Evolutionary conservation across 2,888 invertebrate species (phyloP), one percentile per base, ranked within the genome.

Genomic region (Drosophila atroscutellata): DNA sequence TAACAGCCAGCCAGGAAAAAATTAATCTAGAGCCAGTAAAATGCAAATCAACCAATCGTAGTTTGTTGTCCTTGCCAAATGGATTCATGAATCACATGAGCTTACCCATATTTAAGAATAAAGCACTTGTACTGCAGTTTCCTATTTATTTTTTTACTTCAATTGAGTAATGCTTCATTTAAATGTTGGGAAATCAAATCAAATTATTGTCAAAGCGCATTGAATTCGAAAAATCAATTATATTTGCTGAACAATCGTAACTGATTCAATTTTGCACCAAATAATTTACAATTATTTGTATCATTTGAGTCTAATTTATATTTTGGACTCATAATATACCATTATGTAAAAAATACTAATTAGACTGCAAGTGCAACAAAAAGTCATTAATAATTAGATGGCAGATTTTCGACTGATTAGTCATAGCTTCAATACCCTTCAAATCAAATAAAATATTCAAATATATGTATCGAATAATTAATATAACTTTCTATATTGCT

Each of bases 251-350:
- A 42, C 24, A 64, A 60, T 39, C 60, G 66, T 69, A 64, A 54
- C 55, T 67, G 32, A 80, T 72, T 72, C 62, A 67, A 80, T 74
- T 78, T 71, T 8, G 2, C 15, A 73, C 60, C 60, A 74, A 81
- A 74, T 68, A 66, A 63, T 64, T 68, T 57, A 36, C 55, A 83
- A 76, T 71, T 72, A 69, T 77, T 65, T 77, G 66, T 60, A 69
- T 86, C 67, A 81, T 79, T 74, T 55, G 50, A 71, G 55, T 74
- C 61, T 56, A 78, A 81, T 76, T 71, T 67, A 83, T 79, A 83
- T 79, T 81, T 77, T 49, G 7, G 8, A 18, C 11, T 47, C 49
- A 42, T 28, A 24, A 13, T 34, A 42, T 2, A 34, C 42, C 26
- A 18, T 67, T 56, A 20, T 15, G 36, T 24, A n/a, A 60, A 34